Evolutionary conservation across 2,113 vertebrate species (phyloP).

Genomic region (Micronisus gabar): DNA sequence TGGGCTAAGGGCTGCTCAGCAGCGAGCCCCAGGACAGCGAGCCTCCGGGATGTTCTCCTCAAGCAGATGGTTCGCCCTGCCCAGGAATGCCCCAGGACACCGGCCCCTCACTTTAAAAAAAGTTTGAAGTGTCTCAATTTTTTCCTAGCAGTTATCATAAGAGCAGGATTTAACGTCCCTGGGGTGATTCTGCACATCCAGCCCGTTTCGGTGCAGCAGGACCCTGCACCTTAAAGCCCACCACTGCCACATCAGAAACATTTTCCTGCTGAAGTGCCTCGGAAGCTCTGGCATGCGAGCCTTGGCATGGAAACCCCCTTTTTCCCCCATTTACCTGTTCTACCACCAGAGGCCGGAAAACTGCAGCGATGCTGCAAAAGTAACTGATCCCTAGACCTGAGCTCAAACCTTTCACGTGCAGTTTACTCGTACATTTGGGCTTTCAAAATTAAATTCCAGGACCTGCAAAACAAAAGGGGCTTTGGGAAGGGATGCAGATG

Average conservation of each 20-base stretch:
- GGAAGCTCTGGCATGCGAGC: background rate
- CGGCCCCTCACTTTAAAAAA: background rate
- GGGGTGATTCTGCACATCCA: background rate
- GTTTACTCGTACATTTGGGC: background rate
- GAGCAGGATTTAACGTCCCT: background rate
- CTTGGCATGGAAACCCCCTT: background rate
- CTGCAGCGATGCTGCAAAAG: background rate
- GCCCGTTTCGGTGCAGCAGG: background rate
- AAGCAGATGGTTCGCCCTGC: background rate
- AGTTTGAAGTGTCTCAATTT: background rate
- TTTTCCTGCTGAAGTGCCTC: background rate
- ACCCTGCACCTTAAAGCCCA: background rate
- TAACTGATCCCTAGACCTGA: background rate
- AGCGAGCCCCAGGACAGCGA: background rate
- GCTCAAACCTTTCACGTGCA: rapidly evolving
- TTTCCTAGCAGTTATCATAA: too few relatives aligned
- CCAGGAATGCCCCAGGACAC: background rate
- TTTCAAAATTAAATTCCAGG: background rate
- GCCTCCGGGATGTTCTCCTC: background rate
- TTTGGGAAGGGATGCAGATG: background rate
- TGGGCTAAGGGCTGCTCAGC: background rate
- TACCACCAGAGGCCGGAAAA: background rate
- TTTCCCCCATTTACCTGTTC: background rate
- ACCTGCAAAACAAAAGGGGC: background rate
- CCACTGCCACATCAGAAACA: too few relatives aligned